Evolutionary conservation across 1,140 invertebrate genomes (phyloP), one percentile per base, ranked within the genome.

Genomic region (Drosophila pachea): DNA sequence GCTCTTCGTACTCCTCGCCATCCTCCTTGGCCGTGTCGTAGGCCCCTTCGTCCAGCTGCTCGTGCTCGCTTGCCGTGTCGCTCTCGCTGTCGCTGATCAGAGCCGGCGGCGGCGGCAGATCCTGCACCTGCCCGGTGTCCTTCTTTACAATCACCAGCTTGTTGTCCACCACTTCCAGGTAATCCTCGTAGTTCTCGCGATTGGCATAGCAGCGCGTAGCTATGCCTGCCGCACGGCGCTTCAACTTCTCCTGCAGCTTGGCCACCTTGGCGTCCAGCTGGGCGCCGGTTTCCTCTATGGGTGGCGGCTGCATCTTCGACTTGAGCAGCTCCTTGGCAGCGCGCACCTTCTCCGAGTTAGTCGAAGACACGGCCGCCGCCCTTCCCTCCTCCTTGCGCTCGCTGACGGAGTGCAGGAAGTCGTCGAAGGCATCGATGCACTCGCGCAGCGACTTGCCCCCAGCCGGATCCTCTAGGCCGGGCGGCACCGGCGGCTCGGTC

Each of bases 101-200:
- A 0, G 29, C 62, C 5, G 81, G 81, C 5, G 81, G 74, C 2
- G 73, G 66, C 0, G 78, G 83, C n/a, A 78, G 54, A 33, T 82
- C 76, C 32, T 68, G 63, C 12, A 86, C n/a, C 8, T 66, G 65
- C 1, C 87, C 87, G 0, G 87, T 64, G 29, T 74, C 70, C 48
- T 78, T 84, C 16, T 89, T 84, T 0, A 88, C 73, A n/a, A 89
- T 72, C 61, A 89, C 66, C 49, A 89, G 48, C 6, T 73, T 66
- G 32, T 79, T 74, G 29, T 89, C 69, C 0, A 89, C 59, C 4
- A 89, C 78, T 6, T 89, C 87, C 3, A 89, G 40, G 0, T 62
- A 69, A 43, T 89, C 88, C 1, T 89, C 76, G 38, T 78, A 87
- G 8, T 62, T 72, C 7, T 89, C 82, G 0, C 74, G 67, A 35